phyloP scores from a whole-genome alignment of 2,888 invertebrate genomes.

The Drosophila testacea region DNA sequence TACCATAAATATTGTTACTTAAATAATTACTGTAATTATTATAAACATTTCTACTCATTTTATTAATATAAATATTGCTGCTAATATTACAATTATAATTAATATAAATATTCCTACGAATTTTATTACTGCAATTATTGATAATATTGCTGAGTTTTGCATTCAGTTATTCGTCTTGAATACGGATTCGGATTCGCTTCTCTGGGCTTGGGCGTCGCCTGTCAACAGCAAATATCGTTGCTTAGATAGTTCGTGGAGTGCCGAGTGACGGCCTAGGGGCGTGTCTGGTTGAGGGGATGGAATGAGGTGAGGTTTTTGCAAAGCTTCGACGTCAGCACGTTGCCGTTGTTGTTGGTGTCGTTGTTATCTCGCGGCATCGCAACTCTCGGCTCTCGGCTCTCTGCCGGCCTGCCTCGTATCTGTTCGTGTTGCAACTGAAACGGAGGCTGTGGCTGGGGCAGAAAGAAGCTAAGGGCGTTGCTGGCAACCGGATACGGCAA shows the following conservation, averaged over 20 bases:
- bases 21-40: neutral
- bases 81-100: constrained; percentile 1
- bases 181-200: neutral
- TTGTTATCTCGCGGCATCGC: constrained; percentile 4
- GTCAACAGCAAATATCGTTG: constrained; percentile 40
- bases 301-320: neutral
- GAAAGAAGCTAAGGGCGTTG: neutral
- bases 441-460: no score
- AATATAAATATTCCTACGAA: no score
- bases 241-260: neutral
- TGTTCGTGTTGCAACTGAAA: constrained; percentile 38
- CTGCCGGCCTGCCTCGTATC: constrained; percentile 28
- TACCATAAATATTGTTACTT: constrained; percentile 6
- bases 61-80: constrained; percentile 10
- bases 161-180: constrained; percentile 4
- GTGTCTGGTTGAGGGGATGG: constrained; percentile 1
- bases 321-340: constrained; percentile 64
- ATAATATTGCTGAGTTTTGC: neutral
- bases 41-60: no score
- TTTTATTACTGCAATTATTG: constrained; percentile 8
- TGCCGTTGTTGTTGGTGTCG: constrained; percentile 10
- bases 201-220: constrained; percentile 51
- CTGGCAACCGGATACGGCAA: constrained; percentile 37
- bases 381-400: constrained; percentile 1
- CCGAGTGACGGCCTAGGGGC: neutral